Evolutionary conservation across 2,113 vertebrate species (phyloP).

Genomic region (Halcyon senegalensis): DNA sequence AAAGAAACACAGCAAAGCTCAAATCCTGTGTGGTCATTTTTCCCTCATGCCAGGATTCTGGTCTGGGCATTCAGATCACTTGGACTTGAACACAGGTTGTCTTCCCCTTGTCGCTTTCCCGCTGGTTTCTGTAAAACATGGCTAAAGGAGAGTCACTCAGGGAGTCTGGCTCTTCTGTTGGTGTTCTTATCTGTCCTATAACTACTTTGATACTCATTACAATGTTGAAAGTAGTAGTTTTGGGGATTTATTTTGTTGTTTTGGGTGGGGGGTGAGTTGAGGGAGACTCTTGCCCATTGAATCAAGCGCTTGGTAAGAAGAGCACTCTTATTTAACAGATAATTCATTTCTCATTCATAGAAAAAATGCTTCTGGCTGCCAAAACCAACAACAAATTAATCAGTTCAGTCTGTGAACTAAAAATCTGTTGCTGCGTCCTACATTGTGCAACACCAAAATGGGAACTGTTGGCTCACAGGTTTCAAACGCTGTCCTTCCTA

Average conservation of each 20-base stretch:
- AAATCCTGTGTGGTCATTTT: fast-evolving
- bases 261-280: background rate
- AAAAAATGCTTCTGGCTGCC: background rate
- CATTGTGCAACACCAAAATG: background rate
- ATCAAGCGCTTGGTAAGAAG: background rate
- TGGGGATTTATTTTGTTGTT: background rate
- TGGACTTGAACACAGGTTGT: background rate
- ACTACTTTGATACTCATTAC: background rate
- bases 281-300: background rate
- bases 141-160: background rate
- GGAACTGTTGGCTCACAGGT: background rate
- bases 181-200: background rate
- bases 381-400: background rate
- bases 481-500: background rate
- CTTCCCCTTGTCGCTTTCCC: background rate
- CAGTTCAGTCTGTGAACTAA: background rate
- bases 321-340: background rate
- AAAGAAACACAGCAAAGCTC: background rate
- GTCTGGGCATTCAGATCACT: background rate
- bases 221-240: background rate
- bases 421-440: background rate
- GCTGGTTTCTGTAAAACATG: background rate
- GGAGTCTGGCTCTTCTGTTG: background rate
- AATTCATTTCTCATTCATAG: background rate
- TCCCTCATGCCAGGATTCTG: background rate